A percentile compares a stretch with the other conserved stretches of the same genome.
These are phyloP conservation scores for Andrena chrysosceles DNA, from an alignment of 2,888 invertebrate genomes.

Conservation along the genomic window DNA sequence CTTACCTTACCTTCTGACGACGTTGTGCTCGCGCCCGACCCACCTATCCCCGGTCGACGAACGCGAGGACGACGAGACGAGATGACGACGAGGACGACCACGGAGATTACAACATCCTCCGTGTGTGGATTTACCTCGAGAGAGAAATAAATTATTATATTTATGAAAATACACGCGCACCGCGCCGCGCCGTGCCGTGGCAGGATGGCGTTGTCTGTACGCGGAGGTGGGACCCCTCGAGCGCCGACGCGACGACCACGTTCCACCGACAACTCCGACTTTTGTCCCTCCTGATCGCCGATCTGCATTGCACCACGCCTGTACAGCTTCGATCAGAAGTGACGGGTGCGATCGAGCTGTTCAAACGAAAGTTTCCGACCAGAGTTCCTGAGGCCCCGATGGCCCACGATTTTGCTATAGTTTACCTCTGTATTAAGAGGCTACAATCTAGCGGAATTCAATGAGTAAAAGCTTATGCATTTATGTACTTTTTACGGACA, in stretches of 20 bases:
- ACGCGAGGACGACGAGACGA: conserved; percentile 49
- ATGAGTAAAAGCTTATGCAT: not conserved
- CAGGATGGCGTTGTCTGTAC: not conserved
- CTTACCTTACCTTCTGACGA: conserved; percentile 76
- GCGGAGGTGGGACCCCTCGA: conserved; percentile 68
- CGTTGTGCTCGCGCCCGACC: conserved; percentile 70
- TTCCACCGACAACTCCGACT: conserved; percentile 66
- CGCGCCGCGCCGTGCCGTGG: not conserved
- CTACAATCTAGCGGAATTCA: not conserved
- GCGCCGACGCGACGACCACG: conserved; percentile 58
- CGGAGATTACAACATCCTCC: conserved; percentile 75
- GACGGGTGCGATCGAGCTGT: conserved; percentile 60
- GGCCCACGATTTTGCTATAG: conserved; percentile 13
- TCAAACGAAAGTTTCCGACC: conserved; percentile 53
- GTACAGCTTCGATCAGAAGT: conserved; percentile 67
- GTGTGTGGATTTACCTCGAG: conserved; percentile 70
- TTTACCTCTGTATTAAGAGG: not conserved
- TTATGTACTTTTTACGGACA: not conserved
- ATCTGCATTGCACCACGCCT: conserved; percentile 68
- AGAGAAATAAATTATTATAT: conserved; percentile 78
- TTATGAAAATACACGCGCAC: conserved; percentile 72
- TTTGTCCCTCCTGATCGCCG: conserved; percentile 69
- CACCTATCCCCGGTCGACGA: conserved; percentile 72
- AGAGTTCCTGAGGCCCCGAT: not conserved
- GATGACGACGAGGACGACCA: conserved; percentile 56